Conservation (phyloP, 2,888 invertebrate genomes). For the Mesochorus sp. region DNA sequence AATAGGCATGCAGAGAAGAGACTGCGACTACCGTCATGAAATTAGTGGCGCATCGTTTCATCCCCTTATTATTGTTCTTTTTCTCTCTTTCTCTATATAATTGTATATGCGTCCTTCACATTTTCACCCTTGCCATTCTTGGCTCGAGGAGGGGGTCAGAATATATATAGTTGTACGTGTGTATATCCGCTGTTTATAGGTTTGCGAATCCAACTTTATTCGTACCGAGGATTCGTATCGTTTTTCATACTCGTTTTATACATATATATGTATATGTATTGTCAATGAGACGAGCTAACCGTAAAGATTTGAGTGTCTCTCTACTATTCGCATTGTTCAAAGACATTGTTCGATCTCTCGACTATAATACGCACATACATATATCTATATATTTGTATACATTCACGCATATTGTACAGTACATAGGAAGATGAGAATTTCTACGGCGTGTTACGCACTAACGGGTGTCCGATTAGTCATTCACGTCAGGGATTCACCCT, state of each 20-base stretch:
- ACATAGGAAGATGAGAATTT: constrained; percentile 43
- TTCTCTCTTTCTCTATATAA: constrained; percentile 35
- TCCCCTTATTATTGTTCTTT: constrained; percentile 69
- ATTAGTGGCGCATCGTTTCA: constrained; percentile 78
- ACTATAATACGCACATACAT: neutral
- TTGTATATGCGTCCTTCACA: neutral
- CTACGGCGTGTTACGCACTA: constrained; percentile 32
- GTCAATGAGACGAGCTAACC: constrained; percentile 71
- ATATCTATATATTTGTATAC: neutral
- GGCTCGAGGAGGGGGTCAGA: constrained; percentile 37
- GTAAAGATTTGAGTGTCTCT: constrained; percentile 67
- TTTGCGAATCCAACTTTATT: constrained; percentile 44
- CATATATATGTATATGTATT: constrained; percentile 29
- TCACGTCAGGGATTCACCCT: constrained; percentile 36
- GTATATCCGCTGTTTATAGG: constrained; percentile 19
- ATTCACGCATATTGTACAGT: neutral
- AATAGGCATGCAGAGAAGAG: constrained; percentile 23
- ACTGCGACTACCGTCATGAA: constrained; percentile 75
- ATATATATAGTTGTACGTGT: constrained; percentile 16
- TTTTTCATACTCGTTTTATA: constrained; percentile 32
- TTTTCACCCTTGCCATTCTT: constrained; percentile 50
- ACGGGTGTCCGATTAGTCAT: constrained; percentile 55
- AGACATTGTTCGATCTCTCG: constrained; percentile 44
- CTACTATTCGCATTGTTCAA: constrained; percentile 51
- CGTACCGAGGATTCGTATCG: constrained; percentile 2